Conservation (phyloP, 2,797 vertebrate species). For the Lacerta bilineata region DNA sequence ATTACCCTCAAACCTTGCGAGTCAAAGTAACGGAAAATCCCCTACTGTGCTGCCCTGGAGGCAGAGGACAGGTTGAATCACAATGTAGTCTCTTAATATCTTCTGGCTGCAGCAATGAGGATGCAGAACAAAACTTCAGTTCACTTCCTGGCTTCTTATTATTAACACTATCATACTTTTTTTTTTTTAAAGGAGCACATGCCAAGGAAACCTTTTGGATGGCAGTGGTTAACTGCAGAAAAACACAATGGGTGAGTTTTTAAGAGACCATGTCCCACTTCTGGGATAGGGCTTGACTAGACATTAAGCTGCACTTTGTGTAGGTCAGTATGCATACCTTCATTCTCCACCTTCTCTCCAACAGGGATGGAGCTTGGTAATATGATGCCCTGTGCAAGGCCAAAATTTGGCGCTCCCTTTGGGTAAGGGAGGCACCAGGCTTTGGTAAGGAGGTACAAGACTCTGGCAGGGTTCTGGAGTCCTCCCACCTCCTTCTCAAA, state of each 20-base stretch:
- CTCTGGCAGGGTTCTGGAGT: too few relatives aligned
- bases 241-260: background rate
- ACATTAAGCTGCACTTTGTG: background rate
- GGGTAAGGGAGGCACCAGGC: too few relatives aligned
- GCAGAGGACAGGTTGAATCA: background rate
- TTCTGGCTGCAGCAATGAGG: background rate
- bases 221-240: too few relatives aligned
- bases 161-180: background rate
- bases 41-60: background rate
- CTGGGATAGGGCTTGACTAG: background rate
- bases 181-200: background rate
- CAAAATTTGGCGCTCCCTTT: too few relatives aligned
- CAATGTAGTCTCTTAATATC: background rate
- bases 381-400: too few relatives aligned
- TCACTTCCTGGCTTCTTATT: background rate
- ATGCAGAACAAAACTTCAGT: background rate
- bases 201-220: background rate
- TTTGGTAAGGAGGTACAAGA: too few relatives aligned
- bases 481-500: too few relatives aligned
- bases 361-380: too few relatives aligned
- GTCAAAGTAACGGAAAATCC: conserved; percentile 1
- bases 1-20: background rate
- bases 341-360: too few relatives aligned
- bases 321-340: too few relatives aligned
- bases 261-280: background rate